Evolutionary conservation across 2,888 invertebrate species (phyloP).

Genomic region (Lepetodrilus schrolli): DNA sequence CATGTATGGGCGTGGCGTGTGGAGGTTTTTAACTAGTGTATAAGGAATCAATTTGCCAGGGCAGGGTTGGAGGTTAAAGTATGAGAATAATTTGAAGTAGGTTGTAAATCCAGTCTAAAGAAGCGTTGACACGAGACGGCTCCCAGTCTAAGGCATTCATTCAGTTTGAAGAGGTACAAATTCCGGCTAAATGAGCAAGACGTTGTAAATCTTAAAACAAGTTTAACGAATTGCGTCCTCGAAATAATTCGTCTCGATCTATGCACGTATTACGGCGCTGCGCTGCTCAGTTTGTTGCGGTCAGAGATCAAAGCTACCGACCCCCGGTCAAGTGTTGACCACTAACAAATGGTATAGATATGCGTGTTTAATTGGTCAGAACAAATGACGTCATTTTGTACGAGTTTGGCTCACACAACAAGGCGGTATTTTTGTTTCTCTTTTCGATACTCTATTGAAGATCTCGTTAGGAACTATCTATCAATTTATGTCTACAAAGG

Average conservation of each 20-base stretch:
- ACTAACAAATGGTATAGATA: constrained; percentile 4
- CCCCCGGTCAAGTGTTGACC: neutral
- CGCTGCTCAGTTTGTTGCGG: neutral
- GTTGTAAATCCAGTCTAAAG: neutral
- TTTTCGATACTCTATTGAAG: neutral
- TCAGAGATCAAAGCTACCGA: neutral
- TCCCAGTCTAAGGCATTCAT: neutral
- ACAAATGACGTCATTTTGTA: constrained; percentile 3
- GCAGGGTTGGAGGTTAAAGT: too few species aligned
- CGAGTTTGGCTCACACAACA: constrained; percentile 1
- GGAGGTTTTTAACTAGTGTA: too few species aligned
- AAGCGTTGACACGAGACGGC: neutral
- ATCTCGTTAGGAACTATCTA: constrained; percentile 14
- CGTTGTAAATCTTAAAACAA: constrained; percentile 15
- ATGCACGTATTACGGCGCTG: neutral
- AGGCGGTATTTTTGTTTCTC: constrained; percentile 14
- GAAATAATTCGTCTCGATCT: constrained; percentile 4
- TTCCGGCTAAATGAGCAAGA: constrained; percentile 11
- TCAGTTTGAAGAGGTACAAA: constrained; percentile 7
- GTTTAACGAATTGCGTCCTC: neutral
- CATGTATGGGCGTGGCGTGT: too few species aligned
- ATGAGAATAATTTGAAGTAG: neutral
- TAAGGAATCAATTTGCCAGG: too few species aligned
- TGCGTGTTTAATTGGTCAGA: constrained; percentile 11
- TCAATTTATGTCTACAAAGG: constrained; percentile 4